Evolutionary conservation across 2,888 invertebrate genomes (phyloP), one percentile per base, ranked within the genome.

Genomic region (Amiota communis): DNA sequence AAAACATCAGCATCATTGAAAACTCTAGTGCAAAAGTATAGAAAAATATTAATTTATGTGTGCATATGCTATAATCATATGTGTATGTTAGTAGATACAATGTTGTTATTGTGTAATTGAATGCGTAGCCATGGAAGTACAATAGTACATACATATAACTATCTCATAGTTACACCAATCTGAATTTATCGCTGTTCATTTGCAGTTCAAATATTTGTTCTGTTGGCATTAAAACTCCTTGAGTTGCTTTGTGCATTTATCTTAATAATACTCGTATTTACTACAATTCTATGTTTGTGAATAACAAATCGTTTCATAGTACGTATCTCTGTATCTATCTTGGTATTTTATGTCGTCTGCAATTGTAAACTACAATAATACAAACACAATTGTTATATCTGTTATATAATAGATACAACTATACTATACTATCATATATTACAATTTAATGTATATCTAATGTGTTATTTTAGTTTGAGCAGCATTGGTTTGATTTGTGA

Each of bases 191-290:
- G 73, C 77, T 77, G 80, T 73, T 81, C 77, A 85, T 85, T 84
- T 80, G 77, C 20, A 59, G 74, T 74, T 72, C 77, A 85, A 83
- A 83, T 83, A 83, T 85, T 85, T 76, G 68, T 74, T 70, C 4
- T 36, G 20, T 65, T 77, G 76, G 77, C 73, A 78, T 77, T 81
- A 74, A 23, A 80, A 75, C 76, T 85, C 75, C 76, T 77, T 80
- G 73, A 68, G 61, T 72, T 71, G 70, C 71, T 70, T 76, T 56
- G 49, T 71, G 76, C 71, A 80, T 82, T 82, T 85, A 82, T 82
- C 82, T 83, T 78, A 70, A 78, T 78, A 78, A 85, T 77, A 78
- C 53, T 15, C 82, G 78, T 77, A 74, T 77, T 75, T 76, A 76
- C 78, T 79, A 74, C 74, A 72, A 77, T 81, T 36, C 4, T 23